Evolutionary conservation across 2,888 invertebrate genomes (phyloP), one percentile per base, ranked within the genome.

Genomic region (Congeria kusceri): DNA sequence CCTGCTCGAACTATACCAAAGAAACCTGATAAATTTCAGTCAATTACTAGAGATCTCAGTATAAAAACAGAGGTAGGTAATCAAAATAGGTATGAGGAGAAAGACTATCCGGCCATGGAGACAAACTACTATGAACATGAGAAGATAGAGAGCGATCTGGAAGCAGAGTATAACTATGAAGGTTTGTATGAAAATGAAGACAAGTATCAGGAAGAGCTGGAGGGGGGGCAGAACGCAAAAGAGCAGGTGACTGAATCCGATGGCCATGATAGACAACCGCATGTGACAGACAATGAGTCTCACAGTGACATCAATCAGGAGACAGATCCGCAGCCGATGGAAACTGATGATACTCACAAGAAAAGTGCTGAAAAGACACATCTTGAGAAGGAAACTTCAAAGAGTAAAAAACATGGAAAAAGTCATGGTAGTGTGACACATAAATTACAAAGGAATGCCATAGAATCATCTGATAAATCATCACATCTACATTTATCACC

Each of bases 171-270:
- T 57, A 80, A 53, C 53, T 80, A 80, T 53, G 80, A 80, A 73
- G 80, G 80, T 66, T 65, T 80, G 73, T 80, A 80, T 69, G 76
- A 80, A 53, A 80, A 76, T 69, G 80, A 80, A 2, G 80, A 80
- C 29, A 75, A 72, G 39, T 80, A 80, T 27, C 80, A 80, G 64
- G 80, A 79, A 58, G 79, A 80, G 53, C 56, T 76, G 4, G 75
- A 76, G 57, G 59, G 53, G 15, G 70, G 70, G 44, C 70, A 75
- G 64, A 11, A 39, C 15, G 39, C 15, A 11, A 39, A 39, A 39
- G 13, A 39, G 39, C 39, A 39, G 39, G 39, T 11, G 5, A 39
- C 39, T 9, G 39, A 39, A 15, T 39, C 39, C 39, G 3, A 9
- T 39, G 11, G 32, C 5, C n/a, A n/a, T n/a, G n/a, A n/a, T n/a